Evolutionary conservation across 2,888 invertebrate species (phyloP).

Genomic region (Morpho helenor): DNA sequence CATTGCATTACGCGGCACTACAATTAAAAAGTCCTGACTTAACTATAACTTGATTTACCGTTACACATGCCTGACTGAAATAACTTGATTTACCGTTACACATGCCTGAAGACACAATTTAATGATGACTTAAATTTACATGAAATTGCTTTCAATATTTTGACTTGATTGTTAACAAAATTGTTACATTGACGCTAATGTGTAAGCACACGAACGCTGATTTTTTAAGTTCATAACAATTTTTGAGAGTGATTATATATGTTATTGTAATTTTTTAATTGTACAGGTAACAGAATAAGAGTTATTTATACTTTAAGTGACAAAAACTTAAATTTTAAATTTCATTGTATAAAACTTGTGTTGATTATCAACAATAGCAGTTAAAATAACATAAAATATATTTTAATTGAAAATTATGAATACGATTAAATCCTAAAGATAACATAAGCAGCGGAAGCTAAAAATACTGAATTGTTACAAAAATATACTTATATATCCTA

Average conservation of each 20-base stretch:
- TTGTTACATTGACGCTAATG: constrained; percentile 58
- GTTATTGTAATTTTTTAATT: background rate
- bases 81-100: constrained; percentile 39
- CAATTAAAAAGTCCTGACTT: background rate
- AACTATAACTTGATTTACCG: constrained; percentile 22
- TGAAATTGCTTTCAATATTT: constrained; percentile 54
- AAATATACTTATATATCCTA: constrained; percentile 58
- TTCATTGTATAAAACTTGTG: too few species aligned
- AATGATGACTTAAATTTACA: constrained; percentile 66
- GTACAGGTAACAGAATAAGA: too few species aligned
- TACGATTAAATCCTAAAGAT: too few species aligned
- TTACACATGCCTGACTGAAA: constrained; percentile 49
- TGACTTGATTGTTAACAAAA: constrained; percentile 62
- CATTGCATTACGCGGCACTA: too few species aligned
- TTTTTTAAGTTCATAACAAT: constrained; percentile 10
- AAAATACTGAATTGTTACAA: constrained; percentile 51
- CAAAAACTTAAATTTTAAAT: too few species aligned
- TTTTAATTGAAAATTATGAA: too few species aligned
- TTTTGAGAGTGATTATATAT: background rate
- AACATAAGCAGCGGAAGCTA: too few species aligned
- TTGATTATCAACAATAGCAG: too few species aligned
- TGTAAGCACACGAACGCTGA: constrained; percentile 35
- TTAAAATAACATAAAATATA: too few species aligned
- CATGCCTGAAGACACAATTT: constrained; percentile 54
- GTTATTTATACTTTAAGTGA: too few species aligned